Evolutionary conservation across 1,140 invertebrate genomes (phyloP), one percentile per base, ranked within the genome.

Genomic region (Philotrypesis tridentata): DNA sequence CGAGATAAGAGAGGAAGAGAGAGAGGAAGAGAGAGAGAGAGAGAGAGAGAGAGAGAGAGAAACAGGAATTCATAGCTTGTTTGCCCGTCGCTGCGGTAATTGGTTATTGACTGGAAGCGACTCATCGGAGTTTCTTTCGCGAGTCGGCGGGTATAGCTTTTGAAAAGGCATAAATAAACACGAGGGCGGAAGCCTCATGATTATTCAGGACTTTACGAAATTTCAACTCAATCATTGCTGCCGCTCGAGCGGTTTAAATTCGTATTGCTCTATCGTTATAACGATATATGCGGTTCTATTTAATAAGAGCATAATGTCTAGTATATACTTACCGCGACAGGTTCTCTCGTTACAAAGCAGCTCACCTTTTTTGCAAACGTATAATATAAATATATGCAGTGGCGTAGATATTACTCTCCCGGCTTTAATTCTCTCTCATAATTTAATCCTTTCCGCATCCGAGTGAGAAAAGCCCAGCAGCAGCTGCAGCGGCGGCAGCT

Each of bases 1-100:
- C 23, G 71, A 61, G 29, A 31, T 60, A 75, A 75, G 73, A 33
- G 71, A 55, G 48, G 17, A 55, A 55, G 40, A 43, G 48, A 17
- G n/a, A 55, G 48, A 55, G 21, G n/a, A 75, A 75, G 73, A 33
- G 71, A 55, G 48, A n/a, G n/a, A 55, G 40, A 43, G 48, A 75
- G 73, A 33, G 71, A 55, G 48, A n/a, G n/a, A 55, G 40, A 43
- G 48, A 17, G n/a, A 55, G 48, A 55, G 21, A 55, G 17, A 55
- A 55, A 55, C 48, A 17, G 21, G 48, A 55, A 55, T 55, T 55
- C 21, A 17, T 17, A n/a, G 48, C 48, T 55, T 55, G 48, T 55
- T 55, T 55, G 48, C 48, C 14, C 17, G 21, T 55, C 48, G 48
- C 48, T 55, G 21, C 48, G 48, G n/a, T 55, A 55, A 55, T 55